phyloP scores from a whole-genome alignment of 1,140 invertebrate genomes.

The Littorina saxatilis region DNA sequence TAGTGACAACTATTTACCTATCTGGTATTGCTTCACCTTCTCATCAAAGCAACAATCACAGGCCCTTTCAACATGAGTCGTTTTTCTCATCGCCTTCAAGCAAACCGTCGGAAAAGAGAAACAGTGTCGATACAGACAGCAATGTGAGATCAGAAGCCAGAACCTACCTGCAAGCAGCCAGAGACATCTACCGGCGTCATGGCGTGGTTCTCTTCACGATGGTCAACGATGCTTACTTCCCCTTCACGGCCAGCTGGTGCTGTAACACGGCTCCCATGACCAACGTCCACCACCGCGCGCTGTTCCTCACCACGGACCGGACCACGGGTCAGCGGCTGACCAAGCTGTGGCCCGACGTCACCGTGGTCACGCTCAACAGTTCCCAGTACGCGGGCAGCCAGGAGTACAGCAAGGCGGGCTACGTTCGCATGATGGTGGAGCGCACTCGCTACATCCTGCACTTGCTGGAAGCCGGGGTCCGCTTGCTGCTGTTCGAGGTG shows the following conservation, averaged over 20 bases:
- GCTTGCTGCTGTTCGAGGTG: constrained; percentile 66
- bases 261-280: constrained; percentile 63
- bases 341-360: constrained; percentile 57
- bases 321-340: constrained; percentile 48
- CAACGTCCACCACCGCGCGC: constrained; percentile 55
- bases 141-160: no score
- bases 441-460: constrained; percentile 54
- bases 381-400: constrained; percentile 48
- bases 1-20: no score
- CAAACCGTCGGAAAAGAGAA: no score
- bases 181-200: not conserved
- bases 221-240: constrained; percentile 62
- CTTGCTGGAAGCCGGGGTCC: constrained; percentile 50
- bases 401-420: constrained; percentile 59
- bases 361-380: constrained; percentile 42
- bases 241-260: constrained; percentile 63
- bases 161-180: not conserved
- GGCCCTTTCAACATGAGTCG: no score
- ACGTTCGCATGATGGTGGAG: constrained; percentile 60
- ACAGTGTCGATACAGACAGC: no score
- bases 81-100: no score
- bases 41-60: no score
- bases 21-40: no score
- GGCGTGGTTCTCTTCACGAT: constrained; percentile 52
- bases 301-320: constrained; percentile 58